Conservation (phyloP, 92 coral and sea anemone genomes). For the Plumapathes pennacea region DNA sequence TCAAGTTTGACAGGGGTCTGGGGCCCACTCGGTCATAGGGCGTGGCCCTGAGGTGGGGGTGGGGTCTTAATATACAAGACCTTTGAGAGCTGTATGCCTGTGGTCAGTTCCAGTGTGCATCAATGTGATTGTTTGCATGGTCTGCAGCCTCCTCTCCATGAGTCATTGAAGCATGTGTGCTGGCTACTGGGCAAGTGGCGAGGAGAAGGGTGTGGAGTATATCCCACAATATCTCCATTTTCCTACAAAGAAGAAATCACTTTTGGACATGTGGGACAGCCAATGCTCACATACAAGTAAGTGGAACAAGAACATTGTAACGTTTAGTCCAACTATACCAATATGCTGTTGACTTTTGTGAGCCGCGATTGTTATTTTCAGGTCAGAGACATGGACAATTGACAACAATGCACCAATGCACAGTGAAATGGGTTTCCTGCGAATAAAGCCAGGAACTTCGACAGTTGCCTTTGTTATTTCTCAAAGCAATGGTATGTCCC, state of each 20-base stretch:
- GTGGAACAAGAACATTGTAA: neutral
- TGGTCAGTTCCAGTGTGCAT: no score
- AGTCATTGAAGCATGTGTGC: slow-evolving; percentile 59
- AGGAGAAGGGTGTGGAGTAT: slow-evolving; percentile 92
- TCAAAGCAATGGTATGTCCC: slow-evolving; percentile 83
- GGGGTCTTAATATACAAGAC: no score
- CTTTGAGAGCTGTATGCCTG: no score
- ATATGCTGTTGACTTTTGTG: no score
- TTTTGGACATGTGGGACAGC: slow-evolving; percentile 81
- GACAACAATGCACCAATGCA: slow-evolving; percentile 79
- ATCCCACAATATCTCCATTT: slow-evolving; percentile 85
- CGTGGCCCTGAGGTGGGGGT: no score
- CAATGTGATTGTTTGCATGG: neutral
- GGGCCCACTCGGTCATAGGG: no score
- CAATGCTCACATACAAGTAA: slow-evolving; percentile 83
- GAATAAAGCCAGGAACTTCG: slow-evolving; percentile 70
- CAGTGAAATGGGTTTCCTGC: slow-evolving; percentile 81
- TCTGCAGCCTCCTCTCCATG: slow-evolving; percentile 55
- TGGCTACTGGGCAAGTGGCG: slow-evolving; percentile 94
- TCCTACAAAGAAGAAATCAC: slow-evolving; percentile 74
- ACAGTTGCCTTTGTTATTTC: slow-evolving; percentile 70
- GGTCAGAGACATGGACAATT: slow-evolving; percentile 75
- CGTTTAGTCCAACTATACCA: no score
- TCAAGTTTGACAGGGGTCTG: no score
- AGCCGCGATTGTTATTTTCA: slow-evolving; percentile 10